Base-by-base conservation (phyloP, 2,113 vertebrate genomes). In the Cyrtonyx montezumae region DNA sequence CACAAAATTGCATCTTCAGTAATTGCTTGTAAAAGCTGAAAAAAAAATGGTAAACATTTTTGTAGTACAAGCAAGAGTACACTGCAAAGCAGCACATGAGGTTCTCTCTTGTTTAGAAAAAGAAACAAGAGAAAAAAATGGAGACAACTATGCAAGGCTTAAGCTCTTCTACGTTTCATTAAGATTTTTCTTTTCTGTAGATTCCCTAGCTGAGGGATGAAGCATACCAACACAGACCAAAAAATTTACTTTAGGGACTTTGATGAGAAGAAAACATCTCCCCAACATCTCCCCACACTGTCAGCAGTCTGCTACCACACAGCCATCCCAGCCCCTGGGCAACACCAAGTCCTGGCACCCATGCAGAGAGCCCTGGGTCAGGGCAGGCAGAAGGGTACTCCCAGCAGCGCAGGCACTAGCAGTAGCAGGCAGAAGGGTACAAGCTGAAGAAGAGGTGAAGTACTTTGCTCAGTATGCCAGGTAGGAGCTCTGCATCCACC, bases 21-120 rank as follows among this genome's bases (percentile, higher is more conserved):
- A 95, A 93, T 93, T 91, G 51, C 81, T 82, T 89, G 81, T 82
- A 95, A 92, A 95, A 92, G 78, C 87, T 82, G 59, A 87, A 75
- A 58, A 75, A 58, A 79, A 93, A 91, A 81, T 5, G 5, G 88
- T 81, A 82, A 95, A 92, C 16, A 55, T 82, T 66, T 79, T 67
- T 74, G 49, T 76, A 77, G 49, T 43, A 93, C 45, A 81, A 92
- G 94, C 37, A 80, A 68, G 55, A 73, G 7, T 7, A 69, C 23
- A 22, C 21, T 49, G 70, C 53, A 86, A 85, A 91, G 26, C 66
- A 86, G 11, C 2, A 80, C 43, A 49, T 1, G 0, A 56, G 51
- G 56, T 30, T 37, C n/a, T 49, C 42, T 2, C 17, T 78, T 61
- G 7, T 49, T 59, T 56, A 46, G 36, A 40, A 73, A 84, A 76